Conservation (phyloP, 2,797 vertebrate species). For the Coilia nasus region DNA sequence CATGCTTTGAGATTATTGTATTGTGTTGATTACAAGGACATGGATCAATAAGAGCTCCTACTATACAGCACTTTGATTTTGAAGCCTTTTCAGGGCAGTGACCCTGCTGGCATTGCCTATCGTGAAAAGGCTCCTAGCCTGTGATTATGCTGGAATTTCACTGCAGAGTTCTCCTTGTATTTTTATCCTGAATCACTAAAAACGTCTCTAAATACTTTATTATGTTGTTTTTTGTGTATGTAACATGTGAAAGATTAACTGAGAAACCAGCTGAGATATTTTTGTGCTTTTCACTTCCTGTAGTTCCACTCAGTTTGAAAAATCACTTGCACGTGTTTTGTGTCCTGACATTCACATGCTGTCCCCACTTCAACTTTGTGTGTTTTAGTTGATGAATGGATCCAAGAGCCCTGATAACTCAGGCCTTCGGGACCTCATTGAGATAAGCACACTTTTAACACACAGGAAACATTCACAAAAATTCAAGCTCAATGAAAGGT, state of each 20-base stretch:
- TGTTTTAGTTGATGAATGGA: not conserved
- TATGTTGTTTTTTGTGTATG: not conserved
- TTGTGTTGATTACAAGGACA: not conserved
- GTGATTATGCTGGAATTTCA: not conserved
- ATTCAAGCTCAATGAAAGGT: slow-evolving; percentile 2
- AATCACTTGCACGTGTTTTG: not conserved
- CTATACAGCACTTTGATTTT: not conserved
- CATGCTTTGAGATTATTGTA: not conserved
- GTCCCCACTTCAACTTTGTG: not conserved
- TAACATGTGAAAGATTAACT: not conserved
- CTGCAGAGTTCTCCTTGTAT: not conserved
- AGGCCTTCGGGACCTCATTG: not conserved
- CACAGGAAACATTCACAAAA: not conserved
- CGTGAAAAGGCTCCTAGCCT: not conserved
- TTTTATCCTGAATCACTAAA: not conserved
- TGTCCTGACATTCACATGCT: not conserved
- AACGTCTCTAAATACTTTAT: not conserved
- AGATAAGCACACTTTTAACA: slow-evolving; percentile 15
- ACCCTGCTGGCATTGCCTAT: not conserved
- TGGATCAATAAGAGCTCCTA: no score
- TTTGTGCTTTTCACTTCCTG: not conserved
- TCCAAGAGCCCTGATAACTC: not conserved
- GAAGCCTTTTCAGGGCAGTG: not conserved
- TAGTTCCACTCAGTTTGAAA: not conserved
- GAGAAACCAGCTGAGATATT: not conserved